These are phyloP conservation scores for Atethmia centrago DNA, from an alignment of 2,888 invertebrate species.

Conservation along the genomic window DNA sequence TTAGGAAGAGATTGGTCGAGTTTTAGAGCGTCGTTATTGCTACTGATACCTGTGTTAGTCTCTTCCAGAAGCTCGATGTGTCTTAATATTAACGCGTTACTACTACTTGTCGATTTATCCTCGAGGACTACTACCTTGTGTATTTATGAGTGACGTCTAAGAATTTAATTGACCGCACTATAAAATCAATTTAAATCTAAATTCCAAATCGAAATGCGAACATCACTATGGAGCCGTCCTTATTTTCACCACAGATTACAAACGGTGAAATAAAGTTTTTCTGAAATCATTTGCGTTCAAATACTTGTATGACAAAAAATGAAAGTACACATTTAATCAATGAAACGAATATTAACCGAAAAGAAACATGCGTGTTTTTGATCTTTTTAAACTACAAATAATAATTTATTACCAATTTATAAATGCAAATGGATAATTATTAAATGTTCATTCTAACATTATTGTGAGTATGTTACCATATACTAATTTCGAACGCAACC, in stretches of 20 bases:
- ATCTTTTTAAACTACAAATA: fast-evolving
- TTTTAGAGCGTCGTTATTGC: background rate
- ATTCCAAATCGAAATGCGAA: background rate
- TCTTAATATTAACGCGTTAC: background rate
- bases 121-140: too few species aligned
- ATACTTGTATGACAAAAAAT: background rate
- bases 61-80: too few species aligned
- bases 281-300: conserved; percentile 24
- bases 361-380: fast-evolving
- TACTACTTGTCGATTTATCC: too few species aligned
- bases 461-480: fast-evolving
- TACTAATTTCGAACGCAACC: conserved; percentile 51
- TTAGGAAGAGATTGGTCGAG: background rate
- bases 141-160: background rate
- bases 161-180: background rate
- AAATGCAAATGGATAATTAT: background rate
- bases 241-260: conserved; percentile 36
- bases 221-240: conserved; percentile 29
- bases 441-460: background rate
- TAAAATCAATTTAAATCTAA: background rate
- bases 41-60: background rate
- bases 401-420: background rate
- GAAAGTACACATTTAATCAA: background rate
- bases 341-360: background rate
- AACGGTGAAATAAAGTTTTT: conserved; percentile 44